Percentiles rank a stretch among this genome's conserved stretches.
Evolutionary conservation across 2,888 invertebrate species (phyloP).

Genomic region (Phyto melanocephala): DNA sequence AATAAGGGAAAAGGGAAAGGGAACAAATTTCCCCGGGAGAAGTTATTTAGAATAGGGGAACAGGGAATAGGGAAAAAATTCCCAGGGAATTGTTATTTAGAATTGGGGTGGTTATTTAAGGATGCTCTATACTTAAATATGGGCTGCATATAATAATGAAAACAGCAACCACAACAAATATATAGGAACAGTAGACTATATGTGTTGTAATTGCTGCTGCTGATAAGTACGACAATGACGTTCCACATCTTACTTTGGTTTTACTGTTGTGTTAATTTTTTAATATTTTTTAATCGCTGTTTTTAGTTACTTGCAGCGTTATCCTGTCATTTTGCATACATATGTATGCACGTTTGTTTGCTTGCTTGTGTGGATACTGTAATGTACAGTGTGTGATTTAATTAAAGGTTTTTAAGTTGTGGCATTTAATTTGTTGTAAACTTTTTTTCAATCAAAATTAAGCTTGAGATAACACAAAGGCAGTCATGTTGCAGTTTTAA

Average conservation of each 20-base stretch:
- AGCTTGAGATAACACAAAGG: no score
- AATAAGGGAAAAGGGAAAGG: no score
- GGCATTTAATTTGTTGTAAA: no score
- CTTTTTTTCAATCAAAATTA: no score
- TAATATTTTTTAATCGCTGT: slow-evolving; percentile 63
- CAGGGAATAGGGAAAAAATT: no score
- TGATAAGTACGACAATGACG: slow-evolving; percentile 1
- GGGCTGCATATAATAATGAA: slow-evolving; percentile 25
- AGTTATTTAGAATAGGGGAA: no score
- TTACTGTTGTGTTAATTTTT: slow-evolving; percentile 60
- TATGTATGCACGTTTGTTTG: not conserved
- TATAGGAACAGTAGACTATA: not conserved
- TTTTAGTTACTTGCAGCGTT: slow-evolving; percentile 45
- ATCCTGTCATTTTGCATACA: slow-evolving; percentile 36
- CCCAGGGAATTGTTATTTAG: no score
- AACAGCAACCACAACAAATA: not conserved
- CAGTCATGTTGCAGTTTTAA: no score
- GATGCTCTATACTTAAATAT: slow-evolving; percentile 56
- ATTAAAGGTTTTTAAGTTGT: not conserved
- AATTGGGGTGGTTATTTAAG: no score
- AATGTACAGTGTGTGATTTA: not conserved
- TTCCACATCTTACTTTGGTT: slow-evolving; percentile 46
- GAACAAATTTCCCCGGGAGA: no score
- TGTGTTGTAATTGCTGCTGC: not conserved
- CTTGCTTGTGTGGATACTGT: no score